Conservation (phyloP, 35 echinoderm and acorn worm genomes). For the Apostichopus japonicus region DNA sequence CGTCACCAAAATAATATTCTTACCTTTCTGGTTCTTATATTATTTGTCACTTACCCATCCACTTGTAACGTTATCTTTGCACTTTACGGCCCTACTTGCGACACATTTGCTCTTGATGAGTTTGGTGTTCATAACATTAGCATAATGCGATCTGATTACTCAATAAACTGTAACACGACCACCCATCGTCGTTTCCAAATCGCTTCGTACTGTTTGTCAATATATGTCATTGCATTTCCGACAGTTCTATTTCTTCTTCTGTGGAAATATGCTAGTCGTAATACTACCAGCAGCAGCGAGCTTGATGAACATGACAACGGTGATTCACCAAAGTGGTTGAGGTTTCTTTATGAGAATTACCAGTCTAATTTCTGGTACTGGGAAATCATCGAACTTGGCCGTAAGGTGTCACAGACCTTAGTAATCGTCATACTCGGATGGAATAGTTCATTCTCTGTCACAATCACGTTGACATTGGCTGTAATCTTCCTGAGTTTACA, state of each 20-base stretch:
- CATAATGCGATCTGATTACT: conserved; percentile 40
- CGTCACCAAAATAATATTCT: neutral
- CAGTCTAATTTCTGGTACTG: conserved; percentile 42
- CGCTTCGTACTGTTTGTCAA: conserved; percentile 17
- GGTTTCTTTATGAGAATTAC: conserved; percentile 21
- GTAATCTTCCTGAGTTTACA: conserved; percentile 37
- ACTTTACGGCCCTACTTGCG: neutral
- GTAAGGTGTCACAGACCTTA: conserved; percentile 19
- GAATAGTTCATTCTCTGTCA: conserved; percentile 14
- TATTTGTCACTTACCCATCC: conserved; percentile 47
- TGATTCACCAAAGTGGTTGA: neutral
- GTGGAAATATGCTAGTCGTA: conserved; percentile 13
- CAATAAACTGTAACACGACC: conserved; percentile 23
- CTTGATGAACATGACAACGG: neutral
- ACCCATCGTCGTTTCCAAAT: conserved; percentile 1
- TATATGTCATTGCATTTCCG: conserved; percentile 60
- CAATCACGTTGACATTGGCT: conserved; percentile 1
- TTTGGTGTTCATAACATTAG: neutral
- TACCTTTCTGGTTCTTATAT: conserved; percentile 9
- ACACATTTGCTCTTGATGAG: neutral
- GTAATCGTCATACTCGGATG: conserved; percentile 42
- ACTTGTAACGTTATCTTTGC: conserved; percentile 48
- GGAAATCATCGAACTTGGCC: conserved; percentile 53
- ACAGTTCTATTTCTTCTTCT: neutral
- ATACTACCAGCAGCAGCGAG: neutral